Conservation (phyloP, 2,113 vertebrate genomes). For the Callipepla californica region DNA sequence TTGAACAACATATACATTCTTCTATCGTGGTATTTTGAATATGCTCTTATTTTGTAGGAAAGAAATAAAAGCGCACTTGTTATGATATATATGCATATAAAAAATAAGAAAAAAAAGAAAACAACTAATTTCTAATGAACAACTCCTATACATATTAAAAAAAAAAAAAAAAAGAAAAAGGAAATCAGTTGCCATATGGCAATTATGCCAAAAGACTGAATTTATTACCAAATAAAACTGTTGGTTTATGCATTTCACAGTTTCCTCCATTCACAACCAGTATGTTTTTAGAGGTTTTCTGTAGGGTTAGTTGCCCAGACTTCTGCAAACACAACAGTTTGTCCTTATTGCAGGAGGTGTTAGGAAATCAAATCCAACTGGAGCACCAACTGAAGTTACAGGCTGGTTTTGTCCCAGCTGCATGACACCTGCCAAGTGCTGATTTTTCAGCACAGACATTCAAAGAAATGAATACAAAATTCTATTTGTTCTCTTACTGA, state of each 20-base stretch:
- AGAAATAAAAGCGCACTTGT: not conserved
- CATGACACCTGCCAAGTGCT: slow-evolving; percentile 38
- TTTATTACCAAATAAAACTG: slow-evolving; percentile 78
- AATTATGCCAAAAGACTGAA: slow-evolving; percentile 69
- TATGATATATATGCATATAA: not conserved
- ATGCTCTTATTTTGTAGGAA: not conserved
- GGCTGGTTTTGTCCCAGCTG: slow-evolving; percentile 28
- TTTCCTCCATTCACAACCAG: slow-evolving; percentile 63
- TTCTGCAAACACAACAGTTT: slow-evolving; percentile 65
- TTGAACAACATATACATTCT: not conserved
- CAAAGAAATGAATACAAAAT: slow-evolving; percentile 44
- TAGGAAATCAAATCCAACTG: slow-evolving; percentile 66
- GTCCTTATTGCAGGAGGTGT: slow-evolving; percentile 56
- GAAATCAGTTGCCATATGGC: slow-evolving; percentile 62
- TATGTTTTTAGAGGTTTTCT: slow-evolving; percentile 65
- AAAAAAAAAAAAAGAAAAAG: not conserved
- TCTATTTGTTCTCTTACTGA: slow-evolving; percentile 14
- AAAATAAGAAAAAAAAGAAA: not conserved
- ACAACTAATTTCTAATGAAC: slow-evolving; percentile 51
- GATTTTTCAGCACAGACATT: slow-evolving; percentile 39
- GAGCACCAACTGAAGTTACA: slow-evolving; percentile 42
- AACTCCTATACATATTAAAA: slow-evolving; percentile 18
- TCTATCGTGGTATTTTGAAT: not conserved
- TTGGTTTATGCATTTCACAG: slow-evolving; percentile 73
- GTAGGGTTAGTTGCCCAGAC: slow-evolving; percentile 64